These are phyloP conservation scores for pig (Sus scrofa) DNA, from an alignment of 2,113 vertebrate genomes.

Conservation along the genomic window T2T-Sscrofa CM000816.6:108545501-108546000, in stretches of 20 bases:
- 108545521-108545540: background rate
- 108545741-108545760: conserved; percentile 40
- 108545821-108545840: conserved; percentile 62
- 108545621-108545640: background rate
- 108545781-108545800: background rate
- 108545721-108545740: conserved; percentile 68
- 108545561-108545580: background rate
- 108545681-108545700: conserved; percentile 45
- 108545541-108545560: background rate
- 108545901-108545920: background rate
- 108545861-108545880: conserved; percentile 58
- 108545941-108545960: conserved; percentile 65
- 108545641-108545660: conserved; percentile 21
- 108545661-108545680: conserved; percentile 14
- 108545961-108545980: conserved; percentile 79
- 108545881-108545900: conserved; percentile 65
- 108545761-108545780: conserved; percentile 71
- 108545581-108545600: background rate
- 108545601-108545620: background rate
- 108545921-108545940: background rate
- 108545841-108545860: conserved; percentile 78
- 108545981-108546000: conserved; percentile 74
- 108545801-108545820: conserved; percentile 82
- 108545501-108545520: background rate
- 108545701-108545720: conserved; percentile 67